Conservation (phyloP, 2,888 invertebrate species). For the Andrena camellia region DNA sequence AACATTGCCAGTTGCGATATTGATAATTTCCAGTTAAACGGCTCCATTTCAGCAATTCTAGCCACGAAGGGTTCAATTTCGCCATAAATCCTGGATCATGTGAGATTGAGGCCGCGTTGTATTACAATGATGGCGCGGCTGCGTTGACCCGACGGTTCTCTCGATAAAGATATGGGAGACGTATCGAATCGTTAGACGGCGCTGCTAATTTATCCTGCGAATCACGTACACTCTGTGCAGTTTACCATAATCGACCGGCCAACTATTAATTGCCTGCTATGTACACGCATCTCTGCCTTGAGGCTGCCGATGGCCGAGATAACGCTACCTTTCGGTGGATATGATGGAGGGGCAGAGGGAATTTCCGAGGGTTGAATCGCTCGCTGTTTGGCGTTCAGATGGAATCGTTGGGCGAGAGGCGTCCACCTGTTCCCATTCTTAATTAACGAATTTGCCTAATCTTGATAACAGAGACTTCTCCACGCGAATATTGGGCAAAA, state of each 20-base stretch:
- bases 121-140: background rate
- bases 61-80: background rate
- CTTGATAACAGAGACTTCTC: background rate
- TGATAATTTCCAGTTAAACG: background rate
- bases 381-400: background rate
- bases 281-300: conserved; percentile 13
- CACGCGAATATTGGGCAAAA: no score
- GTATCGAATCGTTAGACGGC: conserved; percentile 37
- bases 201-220: conserved; percentile 35
- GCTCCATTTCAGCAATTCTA: background rate
- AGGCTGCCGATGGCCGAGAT: conserved; percentile 41
- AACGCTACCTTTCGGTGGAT: conserved; percentile 18
- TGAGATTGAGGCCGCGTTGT: background rate
- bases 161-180: conserved; percentile 24
- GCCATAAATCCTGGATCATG: background rate
- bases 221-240: conserved; percentile 38
- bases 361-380: background rate
- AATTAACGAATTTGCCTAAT: conserved; percentile 21
- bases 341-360: conserved; percentile 22
- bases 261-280: conserved; percentile 62
- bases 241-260: conserved; percentile 61
- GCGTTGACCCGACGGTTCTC: conserved; percentile 4
- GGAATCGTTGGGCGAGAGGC: no score
- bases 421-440: conserved; percentile 9
- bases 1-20: background rate